A percentile compares a stretch with the other conserved stretches of the same genome.
Evolutionary conservation across 2,888 invertebrate species (phyloP).

Genomic region (Hypselothyrea guttata): DNA sequence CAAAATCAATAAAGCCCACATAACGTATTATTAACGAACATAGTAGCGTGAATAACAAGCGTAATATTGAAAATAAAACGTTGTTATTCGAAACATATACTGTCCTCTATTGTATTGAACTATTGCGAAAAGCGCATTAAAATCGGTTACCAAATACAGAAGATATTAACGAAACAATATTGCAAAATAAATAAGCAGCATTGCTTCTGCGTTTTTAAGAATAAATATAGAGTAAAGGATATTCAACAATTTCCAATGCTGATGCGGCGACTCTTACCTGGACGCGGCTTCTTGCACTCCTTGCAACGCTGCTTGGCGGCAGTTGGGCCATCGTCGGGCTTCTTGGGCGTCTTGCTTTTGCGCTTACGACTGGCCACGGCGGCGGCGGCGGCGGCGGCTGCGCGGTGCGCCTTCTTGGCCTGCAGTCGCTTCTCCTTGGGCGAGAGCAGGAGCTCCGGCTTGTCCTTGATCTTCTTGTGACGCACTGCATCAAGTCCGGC

Average conservation of each 20-base stretch:
- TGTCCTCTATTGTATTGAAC: too few relatives aligned
- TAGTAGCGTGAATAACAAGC: too few relatives aligned
- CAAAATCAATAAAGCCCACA: too few relatives aligned
- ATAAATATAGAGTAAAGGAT: too few relatives aligned
- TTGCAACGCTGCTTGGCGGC: constrained; percentile 65
- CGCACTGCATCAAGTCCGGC: constrained; percentile 67
- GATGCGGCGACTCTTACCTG: constrained; percentile 43
- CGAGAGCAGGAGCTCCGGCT: constrained; percentile 75
- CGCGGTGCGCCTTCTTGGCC: constrained; percentile 59
- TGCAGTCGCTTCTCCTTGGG: constrained; percentile 78
- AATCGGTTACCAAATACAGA: too few relatives aligned
- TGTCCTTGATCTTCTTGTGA: constrained; percentile 75
- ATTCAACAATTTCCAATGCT: background rate
- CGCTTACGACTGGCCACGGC: constrained; percentile 36
- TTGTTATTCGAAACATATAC: too few relatives aligned
- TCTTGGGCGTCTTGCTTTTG: constrained; percentile 54
- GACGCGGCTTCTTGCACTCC: constrained; percentile 73
- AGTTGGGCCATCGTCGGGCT: constrained; percentile 18
- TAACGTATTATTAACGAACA: too few relatives aligned
- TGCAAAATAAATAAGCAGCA: too few relatives aligned
- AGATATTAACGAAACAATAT: too few relatives aligned
- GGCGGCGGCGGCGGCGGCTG: constrained; percentile 14
- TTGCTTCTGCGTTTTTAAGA: too few relatives aligned
- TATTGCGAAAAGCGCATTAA: too few relatives aligned
- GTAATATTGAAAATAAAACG: too few relatives aligned